These are phyloP conservation scores for Lutjanus argentimaculatus DNA, from an alignment of 2,797 vertebrate genomes.

Conservation along the genomic window DNA sequence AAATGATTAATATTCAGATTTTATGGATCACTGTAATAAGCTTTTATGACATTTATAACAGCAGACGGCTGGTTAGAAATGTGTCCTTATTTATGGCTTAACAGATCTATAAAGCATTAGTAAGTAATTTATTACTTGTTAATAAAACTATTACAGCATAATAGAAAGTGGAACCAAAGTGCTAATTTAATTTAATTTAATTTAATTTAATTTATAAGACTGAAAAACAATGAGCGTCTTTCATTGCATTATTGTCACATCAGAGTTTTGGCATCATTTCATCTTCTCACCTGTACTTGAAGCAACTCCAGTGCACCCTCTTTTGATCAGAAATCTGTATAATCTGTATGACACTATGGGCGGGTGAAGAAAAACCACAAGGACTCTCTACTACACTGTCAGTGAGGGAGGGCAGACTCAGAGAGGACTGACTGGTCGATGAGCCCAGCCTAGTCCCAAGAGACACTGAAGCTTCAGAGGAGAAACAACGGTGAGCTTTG, in stretches of 20 bases:
- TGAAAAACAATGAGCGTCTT: neutral
- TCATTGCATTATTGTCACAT: neutral
- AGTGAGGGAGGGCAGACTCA: neutral
- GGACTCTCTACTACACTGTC: too few species aligned
- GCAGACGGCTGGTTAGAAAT: neutral
- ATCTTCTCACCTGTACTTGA: neutral
- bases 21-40: neutral
- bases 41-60: neutral
- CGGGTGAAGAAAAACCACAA: neutral
- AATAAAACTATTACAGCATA: neutral
- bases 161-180: neutral
- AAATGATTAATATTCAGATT: too few species aligned
- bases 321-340: neutral
- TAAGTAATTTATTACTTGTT: neutral
- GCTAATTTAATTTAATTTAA: too few species aligned
- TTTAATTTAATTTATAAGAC: neutral
- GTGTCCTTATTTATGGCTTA: neutral
- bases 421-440: slow-evolving; percentile 52
- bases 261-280: neutral
- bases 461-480: slow-evolving; percentile 38
- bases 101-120: neutral
- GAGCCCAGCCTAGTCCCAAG: slow-evolving; percentile 69
- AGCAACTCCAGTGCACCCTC: neutral
- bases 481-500: slow-evolving; percentile 69
- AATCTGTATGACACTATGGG: too few species aligned